Evolutionary conservation across 2,797 vertebrate genomes (phyloP), one percentile per base, ranked within the genome.

Genomic region (Myripristis jacobus): DNA sequence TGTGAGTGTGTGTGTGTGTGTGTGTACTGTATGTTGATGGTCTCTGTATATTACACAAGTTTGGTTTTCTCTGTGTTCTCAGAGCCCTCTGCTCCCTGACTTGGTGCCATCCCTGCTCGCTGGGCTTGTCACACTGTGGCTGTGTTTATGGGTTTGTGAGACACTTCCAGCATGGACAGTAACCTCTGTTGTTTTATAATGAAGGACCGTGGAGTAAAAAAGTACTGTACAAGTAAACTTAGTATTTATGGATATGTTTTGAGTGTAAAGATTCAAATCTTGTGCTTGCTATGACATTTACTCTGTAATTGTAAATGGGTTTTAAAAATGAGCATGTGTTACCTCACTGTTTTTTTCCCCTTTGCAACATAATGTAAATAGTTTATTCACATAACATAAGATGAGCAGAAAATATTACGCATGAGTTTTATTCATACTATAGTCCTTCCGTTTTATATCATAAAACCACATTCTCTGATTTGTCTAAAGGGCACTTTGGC

Each of bases 101-200:
- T 47, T 11, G 34, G 57, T 59, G 66, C 50, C 36, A 27, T 58
- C 7, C 27, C 54, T 47, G 19, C 34, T 65, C 7, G 24, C 22
- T 38, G 15, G 63, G 64, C 72, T 77, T 71, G 31, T 78, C 66
- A 54, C 73, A 72, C 69, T 69, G 85, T 79, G 81, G 29, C 68
- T 36, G 57, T 81, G 65, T 74, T 82, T 54, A 75, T 74, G 55
- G 31, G 52, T 58, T 81, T 75, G 70, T 80, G 82, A 69, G 73
- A 66, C 50, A 52, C 66, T 65, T 63, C 36, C 4, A 16, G 47
- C 66, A 48, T 60, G 67, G 62, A 69, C 21, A 6, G 36, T 72
- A 38, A 22, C 57, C 67, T 58, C 62, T 54, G 53, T 15, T 70
- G 48, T 75, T 77, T 79, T 70, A 34, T 54, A 27, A 65, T 46